Conservation (phyloP, 2,888 invertebrate genomes). For the Diabrotica balteata region DNA sequence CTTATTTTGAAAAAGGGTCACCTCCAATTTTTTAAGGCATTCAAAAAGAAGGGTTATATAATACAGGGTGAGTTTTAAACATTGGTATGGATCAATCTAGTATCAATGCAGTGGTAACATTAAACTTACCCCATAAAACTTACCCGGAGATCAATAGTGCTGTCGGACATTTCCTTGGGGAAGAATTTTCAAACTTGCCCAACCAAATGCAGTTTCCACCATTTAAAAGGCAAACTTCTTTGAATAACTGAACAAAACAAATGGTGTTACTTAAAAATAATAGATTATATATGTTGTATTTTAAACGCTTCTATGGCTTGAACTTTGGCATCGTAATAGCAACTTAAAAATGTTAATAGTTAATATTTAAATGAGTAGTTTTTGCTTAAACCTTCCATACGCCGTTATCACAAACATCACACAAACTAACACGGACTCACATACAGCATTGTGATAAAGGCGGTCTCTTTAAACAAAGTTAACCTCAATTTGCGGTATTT, state of each 20-base stretch:
- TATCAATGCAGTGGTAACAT: too few species aligned
- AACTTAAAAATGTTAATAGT: not conserved
- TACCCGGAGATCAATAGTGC: constrained; percentile 59
- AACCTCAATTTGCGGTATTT: too few species aligned
- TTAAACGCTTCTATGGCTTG: not conserved
- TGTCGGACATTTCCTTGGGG: constrained; percentile 58
- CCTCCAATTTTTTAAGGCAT: too few species aligned
- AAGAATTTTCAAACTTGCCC: constrained; percentile 33
- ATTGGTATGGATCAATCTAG: too few species aligned
- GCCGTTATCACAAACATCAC: constrained; percentile 10
- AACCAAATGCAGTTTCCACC: constrained; percentile 41
- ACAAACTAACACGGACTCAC: not conserved
- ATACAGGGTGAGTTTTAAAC: too few species aligned
- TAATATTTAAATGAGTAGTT: constrained; percentile 5
- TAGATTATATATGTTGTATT: not conserved
- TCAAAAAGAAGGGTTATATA: too few species aligned
- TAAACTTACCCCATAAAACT: constrained; percentile 17
- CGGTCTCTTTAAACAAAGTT: too few species aligned
- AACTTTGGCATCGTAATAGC: not conserved
- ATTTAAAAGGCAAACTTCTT: constrained; percentile 39
- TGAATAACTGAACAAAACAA: constrained; percentile 1
- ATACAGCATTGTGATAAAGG: not conserved
- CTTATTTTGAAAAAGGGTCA: too few species aligned
- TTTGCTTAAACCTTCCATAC: constrained; percentile 2
- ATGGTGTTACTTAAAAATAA: not conserved